Evolutionary conservation across 2,888 invertebrate genomes (phyloP), one percentile per base, ranked within the genome.

Genomic region (Ischnura elegans): DNA sequence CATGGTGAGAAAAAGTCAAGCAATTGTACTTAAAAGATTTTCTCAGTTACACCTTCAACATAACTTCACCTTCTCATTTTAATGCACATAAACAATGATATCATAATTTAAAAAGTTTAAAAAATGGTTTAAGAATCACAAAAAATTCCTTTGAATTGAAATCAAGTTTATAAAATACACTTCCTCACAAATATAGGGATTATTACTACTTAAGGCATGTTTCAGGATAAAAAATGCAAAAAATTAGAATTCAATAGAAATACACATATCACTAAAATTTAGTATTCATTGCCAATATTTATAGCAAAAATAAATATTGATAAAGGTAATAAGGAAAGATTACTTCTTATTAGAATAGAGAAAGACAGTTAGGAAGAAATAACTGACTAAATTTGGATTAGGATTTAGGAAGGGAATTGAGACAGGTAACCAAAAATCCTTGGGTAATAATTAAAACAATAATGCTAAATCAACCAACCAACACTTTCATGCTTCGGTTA

Each of bases 231-330:
- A 51, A 51, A 51, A 51, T 76, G 19, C 36, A 36, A 10, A 36
- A 36, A 36, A 8, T 76, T 76, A 10, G 21, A 36, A 76, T 13
- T 1, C 29, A 76, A 76, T 76, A 76, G n/a, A n/a, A 76, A 76
- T 76, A 16, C 76, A 36, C 76, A 36, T n/a, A 76, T 29, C 76
- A 76, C 16, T 76, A 1, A 10, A 36, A 13, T 13, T 76, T 76
- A n/a, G n/a, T n/a, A 76, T 87, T 46, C 87, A 87, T 29, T 94
- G 93, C 93, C 43, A 94, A 87, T 85, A 66, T 84, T 42, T 66
- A 25, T 94, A 66, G n/a, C 25, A 42, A 46, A 19, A 93, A 87
- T 93, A 93, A n/a, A 93, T 66, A 10, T 43, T 51, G 76, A 46
- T 4, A 76, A 76, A 76, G 76, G 36, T 76, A 36, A 10, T 76